Conservation (phyloP, 2,113 vertebrate genomes). For the Strix aluco region DNA sequence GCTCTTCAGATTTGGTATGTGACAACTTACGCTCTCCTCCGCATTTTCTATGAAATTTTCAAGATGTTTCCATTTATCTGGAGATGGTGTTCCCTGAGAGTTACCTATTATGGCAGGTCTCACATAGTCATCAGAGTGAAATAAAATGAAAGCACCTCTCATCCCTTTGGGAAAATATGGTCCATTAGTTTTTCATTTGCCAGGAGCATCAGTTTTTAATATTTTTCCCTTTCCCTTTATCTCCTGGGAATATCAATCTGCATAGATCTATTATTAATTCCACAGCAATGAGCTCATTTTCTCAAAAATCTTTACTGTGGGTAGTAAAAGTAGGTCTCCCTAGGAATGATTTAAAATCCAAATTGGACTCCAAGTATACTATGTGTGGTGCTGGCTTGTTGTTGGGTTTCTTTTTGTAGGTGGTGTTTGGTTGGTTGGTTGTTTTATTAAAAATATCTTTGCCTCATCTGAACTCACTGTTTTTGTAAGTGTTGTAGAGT, state of each 20-base stretch:
- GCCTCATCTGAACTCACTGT: background rate
- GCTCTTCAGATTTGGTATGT: background rate
- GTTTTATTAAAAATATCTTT: background rate
- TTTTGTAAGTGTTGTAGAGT: background rate
- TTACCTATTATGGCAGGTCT: background rate
- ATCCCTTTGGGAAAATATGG: background rate
- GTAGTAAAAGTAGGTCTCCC: background rate
- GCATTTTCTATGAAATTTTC: background rate
- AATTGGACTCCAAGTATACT: background rate
- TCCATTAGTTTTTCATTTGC: constrained; percentile 58
- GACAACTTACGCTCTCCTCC: background rate
- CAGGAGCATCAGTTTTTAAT: constrained; percentile 32
- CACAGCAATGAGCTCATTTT: background rate
- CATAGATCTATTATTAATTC: constrained; percentile 43
- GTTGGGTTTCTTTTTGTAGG: background rate
- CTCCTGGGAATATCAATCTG: constrained; percentile 41
- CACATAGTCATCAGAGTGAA: background rate
- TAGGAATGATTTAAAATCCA: background rate
- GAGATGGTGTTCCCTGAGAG: background rate
- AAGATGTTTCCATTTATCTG: background rate
- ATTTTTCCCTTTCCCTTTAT: constrained; percentile 3
- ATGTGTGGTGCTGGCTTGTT: background rate
- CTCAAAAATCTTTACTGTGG: background rate
- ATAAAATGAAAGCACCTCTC: constrained; percentile 3
- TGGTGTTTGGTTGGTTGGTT: background rate